A percentile compares a stretch with the other conserved stretches of the same genome.
Evolutionary conservation across 2,113 vertebrate genomes (phyloP).

Genomic region (Aphelocoma coerulescens): DNA sequence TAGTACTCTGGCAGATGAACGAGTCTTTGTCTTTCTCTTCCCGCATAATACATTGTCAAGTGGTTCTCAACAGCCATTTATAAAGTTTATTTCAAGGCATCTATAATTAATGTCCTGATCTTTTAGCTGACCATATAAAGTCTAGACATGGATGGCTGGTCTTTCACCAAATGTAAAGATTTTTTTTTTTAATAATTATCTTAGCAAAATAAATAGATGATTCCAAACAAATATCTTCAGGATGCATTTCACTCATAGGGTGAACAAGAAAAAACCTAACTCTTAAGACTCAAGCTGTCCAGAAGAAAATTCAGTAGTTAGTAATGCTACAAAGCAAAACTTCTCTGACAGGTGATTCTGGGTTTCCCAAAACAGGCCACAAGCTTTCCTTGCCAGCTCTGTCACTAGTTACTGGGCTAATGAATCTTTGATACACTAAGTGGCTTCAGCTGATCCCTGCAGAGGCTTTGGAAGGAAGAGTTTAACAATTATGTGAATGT

Average conservation of each 20-base stretch:
- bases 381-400: background rate
- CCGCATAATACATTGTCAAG: conserved; percentile 50
- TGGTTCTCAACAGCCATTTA: conserved; percentile 71
- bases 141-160: background rate
- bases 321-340: background rate
- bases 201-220: background rate
- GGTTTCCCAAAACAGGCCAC: background rate
- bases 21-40: conserved; percentile 30
- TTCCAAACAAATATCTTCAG: background rate
- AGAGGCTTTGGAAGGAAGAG: background rate
- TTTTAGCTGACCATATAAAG: conserved; percentile 45
- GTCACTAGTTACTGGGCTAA: background rate
- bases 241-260: background rate
- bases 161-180: conserved; percentile 2
- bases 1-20: background rate
- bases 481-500: background rate
- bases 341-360: background rate
- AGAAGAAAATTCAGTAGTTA: background rate
- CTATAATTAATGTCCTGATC: conserved; percentile 70
- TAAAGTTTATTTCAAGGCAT: conserved; percentile 69
- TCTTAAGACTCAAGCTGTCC: background rate
- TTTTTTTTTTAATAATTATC: background rate
- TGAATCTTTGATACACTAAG: background rate
- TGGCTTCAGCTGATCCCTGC: background rate
- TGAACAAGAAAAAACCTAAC: background rate